These are phyloP conservation scores for Enteromius fasciolatus DNA, from an alignment of 2,797 vertebrate genomes.

Conservation along the genomic window DNA sequence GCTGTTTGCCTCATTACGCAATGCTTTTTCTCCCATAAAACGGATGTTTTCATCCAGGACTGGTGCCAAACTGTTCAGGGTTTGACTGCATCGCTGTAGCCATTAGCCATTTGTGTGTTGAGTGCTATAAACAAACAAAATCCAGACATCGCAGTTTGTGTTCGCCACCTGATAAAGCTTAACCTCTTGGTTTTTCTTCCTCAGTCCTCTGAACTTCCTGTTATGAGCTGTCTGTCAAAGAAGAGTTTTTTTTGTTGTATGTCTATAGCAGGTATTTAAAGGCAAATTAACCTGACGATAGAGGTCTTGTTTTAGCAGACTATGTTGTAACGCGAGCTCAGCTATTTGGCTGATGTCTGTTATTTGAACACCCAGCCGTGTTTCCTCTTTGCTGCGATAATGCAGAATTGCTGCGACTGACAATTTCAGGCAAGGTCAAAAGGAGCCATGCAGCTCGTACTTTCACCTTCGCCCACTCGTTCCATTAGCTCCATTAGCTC, in stretches of 20 bases:
- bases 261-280: background rate
- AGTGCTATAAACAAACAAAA: slow-evolving; percentile 3
- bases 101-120: background rate
- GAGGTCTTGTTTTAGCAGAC: background rate
- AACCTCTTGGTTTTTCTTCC: background rate
- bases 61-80: background rate
- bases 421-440: slow-evolving; percentile 24
- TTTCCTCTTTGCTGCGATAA: background rate
- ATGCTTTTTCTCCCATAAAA: background rate
- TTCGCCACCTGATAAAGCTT: background rate
- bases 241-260: background rate
- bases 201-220: background rate
- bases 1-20: slow-evolving; percentile 9
- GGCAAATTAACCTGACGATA: background rate
- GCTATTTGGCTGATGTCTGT: background rate
- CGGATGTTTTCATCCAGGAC: background rate
- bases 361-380: background rate
- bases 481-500: slow-evolving; percentile 45
- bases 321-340: background rate
- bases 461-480: slow-evolving; percentile 40
- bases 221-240: background rate
- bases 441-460: background rate
- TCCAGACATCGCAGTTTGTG: slow-evolving; percentile 10
- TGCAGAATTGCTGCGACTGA: slow-evolving; percentile 45
- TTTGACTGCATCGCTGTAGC: background rate